A percentile compares a stretch with the other conserved stretches of the same genome.
These are phyloP conservation scores for Selenia dentaria DNA, from an alignment of 2,888 invertebrate genomes.

Conservation along the genomic window DNA sequence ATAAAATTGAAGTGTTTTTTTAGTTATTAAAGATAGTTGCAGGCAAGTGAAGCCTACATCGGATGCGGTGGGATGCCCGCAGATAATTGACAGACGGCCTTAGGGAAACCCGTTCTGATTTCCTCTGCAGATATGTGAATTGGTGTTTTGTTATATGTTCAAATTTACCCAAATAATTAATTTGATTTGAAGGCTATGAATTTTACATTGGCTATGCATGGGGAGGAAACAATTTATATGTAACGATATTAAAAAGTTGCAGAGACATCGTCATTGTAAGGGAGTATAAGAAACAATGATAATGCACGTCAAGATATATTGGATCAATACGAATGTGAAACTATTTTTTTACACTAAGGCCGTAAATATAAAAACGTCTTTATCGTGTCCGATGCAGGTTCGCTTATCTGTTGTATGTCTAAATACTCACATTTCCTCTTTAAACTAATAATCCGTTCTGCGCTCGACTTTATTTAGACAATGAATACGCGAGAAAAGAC, in stretches of 20 bases:
- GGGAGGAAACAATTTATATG: not conserved
- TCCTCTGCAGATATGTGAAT: conserved; percentile 13
- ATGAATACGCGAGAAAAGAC: not conserved
- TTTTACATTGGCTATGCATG: not conserved
- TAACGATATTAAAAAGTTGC: not conserved
- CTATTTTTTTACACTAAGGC: conserved; percentile 36
- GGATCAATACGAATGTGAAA: not conserved
- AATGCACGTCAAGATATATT: not conserved
- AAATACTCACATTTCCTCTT: conserved; percentile 21
- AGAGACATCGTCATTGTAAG: not conserved
- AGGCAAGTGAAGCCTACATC: conserved; percentile 9
- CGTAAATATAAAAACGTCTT: conserved; percentile 33
- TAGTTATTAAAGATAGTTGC: no score
- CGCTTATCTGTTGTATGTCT: conserved; percentile 28
- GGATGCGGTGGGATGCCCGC: conserved; percentile 48
- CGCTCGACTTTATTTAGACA: conserved; percentile 3
- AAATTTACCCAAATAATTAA: no score
- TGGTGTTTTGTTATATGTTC: not conserved
- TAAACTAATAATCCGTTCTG: not conserved
- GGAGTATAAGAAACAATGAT: not conserved
- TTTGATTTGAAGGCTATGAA: no score
- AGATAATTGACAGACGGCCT: conserved; percentile 71
- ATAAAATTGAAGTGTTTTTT: no score
- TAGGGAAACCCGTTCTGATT: conserved; percentile 32
- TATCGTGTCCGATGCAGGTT: conserved; percentile 70